A percentile compares a stretch with the other conserved stretches of the same genome.
Conservation (phyloP, 2,797 vertebrate species). For the Cuculus canorus region DNA sequence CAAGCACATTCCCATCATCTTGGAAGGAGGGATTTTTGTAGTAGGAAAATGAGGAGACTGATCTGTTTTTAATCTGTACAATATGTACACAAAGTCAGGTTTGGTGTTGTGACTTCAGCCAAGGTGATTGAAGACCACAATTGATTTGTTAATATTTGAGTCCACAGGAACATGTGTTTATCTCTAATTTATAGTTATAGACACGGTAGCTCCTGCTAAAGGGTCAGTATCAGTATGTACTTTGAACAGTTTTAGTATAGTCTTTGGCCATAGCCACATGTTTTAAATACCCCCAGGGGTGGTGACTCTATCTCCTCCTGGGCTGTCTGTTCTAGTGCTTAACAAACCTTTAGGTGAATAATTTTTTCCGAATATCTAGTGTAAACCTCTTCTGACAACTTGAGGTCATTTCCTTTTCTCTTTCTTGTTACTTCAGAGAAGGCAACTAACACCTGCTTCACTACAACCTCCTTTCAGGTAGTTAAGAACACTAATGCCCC, state of each 20-base stretch:
- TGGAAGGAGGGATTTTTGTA: background rate
- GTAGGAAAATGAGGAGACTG: background rate
- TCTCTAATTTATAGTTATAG: background rate
- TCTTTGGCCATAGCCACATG: background rate
- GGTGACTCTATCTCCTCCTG: background rate
- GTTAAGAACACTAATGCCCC: background rate
- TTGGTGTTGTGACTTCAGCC: background rate
- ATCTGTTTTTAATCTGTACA: background rate
- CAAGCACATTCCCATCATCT: background rate
- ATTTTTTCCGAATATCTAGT: background rate
- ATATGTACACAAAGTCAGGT: background rate
- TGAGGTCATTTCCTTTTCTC: background rate
- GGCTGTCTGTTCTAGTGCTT: background rate
- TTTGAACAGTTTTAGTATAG: background rate
- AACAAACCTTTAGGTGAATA: fast-evolving
- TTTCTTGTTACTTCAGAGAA: background rate
- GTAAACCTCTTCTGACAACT: background rate
- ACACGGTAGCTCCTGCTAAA: background rate
- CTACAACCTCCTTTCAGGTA: background rate
- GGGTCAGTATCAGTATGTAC: background rate
- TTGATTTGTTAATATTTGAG: background rate
- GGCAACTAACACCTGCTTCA: fast-evolving
- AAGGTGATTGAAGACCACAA: background rate
- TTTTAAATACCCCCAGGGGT: background rate
- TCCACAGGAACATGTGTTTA: background rate